Percentiles rank a stretch among this genome's conserved stretches.
These are phyloP conservation scores for Thumatha senex DNA, from an alignment of 2,888 invertebrate genomes.

Conservation along the genomic window DNA sequence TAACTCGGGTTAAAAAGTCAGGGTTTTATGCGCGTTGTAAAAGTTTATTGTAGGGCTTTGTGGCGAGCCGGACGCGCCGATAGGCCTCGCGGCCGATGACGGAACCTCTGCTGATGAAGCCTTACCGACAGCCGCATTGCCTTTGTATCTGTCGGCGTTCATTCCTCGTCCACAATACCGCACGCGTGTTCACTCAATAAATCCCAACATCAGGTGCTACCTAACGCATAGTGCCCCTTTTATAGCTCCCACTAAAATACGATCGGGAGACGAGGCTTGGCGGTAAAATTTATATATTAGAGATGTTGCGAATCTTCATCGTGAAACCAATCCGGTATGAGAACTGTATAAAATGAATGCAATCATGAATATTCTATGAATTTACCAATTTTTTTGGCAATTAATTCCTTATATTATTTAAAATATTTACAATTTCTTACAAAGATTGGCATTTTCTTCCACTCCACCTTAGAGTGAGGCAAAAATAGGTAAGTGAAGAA, in stretches of 20 bases:
- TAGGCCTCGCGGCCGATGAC: conserved; percentile 63
- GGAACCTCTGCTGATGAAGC: conserved; percentile 55
- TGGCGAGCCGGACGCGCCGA: conserved; percentile 80
- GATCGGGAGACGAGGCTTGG: conserved; percentile 17
- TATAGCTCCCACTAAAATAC: conserved; percentile 32
- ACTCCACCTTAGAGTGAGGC: too few species aligned
- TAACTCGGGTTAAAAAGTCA: conserved; percentile 83
- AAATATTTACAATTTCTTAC: too few species aligned
- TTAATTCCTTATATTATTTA: too few species aligned
- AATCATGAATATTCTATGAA: too few species aligned
- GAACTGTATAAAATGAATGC: too few species aligned
- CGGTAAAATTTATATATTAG: conserved; percentile 19
- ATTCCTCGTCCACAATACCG: conserved; percentile 28
- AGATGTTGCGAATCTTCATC: conserved; percentile 24
- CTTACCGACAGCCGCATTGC: conserved; percentile 19
- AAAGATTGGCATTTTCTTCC: too few species aligned
- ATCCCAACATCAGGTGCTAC: conserved; percentile 41
- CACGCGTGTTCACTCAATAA: conserved; percentile 44
- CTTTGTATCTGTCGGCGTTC: conserved; percentile 37
- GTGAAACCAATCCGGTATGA: too few species aligned
- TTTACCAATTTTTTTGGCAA: too few species aligned
- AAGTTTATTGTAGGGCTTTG: conserved; percentile 82
- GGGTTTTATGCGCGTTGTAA: conserved; percentile 82
- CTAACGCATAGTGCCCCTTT: conserved; percentile 34
- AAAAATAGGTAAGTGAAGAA: too few species aligned